These are phyloP conservation scores for Mastacembelus armatus DNA, from an alignment of 2,797 vertebrate genomes.

Conservation along the genomic window DNA sequence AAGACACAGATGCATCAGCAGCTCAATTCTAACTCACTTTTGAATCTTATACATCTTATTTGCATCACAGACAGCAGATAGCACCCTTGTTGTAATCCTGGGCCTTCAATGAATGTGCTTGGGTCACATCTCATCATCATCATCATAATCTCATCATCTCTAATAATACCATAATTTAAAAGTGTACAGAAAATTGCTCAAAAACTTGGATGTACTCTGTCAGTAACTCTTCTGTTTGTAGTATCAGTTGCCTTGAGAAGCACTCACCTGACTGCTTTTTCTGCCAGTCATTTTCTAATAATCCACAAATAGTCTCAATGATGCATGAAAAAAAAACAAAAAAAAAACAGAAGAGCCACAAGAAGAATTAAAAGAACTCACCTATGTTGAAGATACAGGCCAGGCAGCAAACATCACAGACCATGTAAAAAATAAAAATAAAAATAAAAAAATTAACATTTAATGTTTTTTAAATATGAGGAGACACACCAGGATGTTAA, in stretches of 20 bases:
- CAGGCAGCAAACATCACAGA: constrained; percentile 35
- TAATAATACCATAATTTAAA: too few relatives aligned
- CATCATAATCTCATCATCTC: too few relatives aligned
- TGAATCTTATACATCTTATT: background rate
- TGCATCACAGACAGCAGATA: background rate
- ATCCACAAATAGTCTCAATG: background rate
- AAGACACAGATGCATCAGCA: too few relatives aligned
- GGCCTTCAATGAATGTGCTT: too few relatives aligned
- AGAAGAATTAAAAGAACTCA: constrained; percentile 68
- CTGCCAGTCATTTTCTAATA: background rate
- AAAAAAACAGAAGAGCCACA: background rate
- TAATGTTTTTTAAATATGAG: background rate
- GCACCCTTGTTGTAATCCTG: background rate
- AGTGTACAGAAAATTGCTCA: background rate
- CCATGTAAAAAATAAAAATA: constrained; percentile 68
- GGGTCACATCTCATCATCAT: too few relatives aligned
- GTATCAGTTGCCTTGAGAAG: background rate
- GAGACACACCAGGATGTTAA: constrained; percentile 28
- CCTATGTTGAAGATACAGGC: constrained; percentile 60
- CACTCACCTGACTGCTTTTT: background rate
- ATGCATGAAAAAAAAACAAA: background rate
- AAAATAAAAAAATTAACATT: constrained; percentile 49
- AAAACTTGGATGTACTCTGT: background rate
- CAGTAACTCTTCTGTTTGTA: background rate
- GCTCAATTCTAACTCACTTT: fast-evolving